Conservation (phyloP, 2,797 vertebrate genomes). For the Gymnothorax reevesii region DNA sequence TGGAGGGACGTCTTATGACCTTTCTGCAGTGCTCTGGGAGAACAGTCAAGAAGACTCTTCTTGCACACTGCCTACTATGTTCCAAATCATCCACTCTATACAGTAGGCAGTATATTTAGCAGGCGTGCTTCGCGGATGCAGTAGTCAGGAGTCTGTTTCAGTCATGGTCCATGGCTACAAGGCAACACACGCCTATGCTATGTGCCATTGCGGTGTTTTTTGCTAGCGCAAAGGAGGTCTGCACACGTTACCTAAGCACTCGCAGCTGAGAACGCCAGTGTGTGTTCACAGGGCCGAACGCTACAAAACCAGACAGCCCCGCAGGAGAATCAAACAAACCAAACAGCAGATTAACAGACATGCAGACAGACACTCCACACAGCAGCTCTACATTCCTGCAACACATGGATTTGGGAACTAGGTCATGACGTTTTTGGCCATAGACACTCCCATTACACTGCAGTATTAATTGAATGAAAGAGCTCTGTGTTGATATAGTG, state of each 20-base stretch:
- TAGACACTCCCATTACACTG: neutral
- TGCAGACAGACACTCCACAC: neutral
- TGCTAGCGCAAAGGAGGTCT: neutral
- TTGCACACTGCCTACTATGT: too few species aligned
- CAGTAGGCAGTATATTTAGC: too few species aligned
- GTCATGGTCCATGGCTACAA: too few species aligned
- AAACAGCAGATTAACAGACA: neutral
- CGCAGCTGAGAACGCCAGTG: neutral
- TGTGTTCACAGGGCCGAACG: neutral
- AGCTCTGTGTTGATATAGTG: too few species aligned
- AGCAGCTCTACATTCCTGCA: neutral
- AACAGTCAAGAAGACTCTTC: too few species aligned
- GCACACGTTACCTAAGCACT: neutral
- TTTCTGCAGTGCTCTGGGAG: too few species aligned
- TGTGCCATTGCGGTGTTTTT: neutral
- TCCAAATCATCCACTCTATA: too few species aligned
- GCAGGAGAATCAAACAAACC: neutral
- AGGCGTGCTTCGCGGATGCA: too few species aligned
- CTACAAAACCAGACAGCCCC: neutral
- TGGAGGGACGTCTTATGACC: too few species aligned
- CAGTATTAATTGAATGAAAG: neutral
- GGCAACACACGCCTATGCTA: neutral
- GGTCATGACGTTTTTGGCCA: neutral
- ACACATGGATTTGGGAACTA: neutral
- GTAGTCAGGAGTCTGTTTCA: too few species aligned